These are phyloP conservation scores for Chunga burmeisteri DNA, from an alignment of 2,113 vertebrate genomes.

Conservation along the genomic window DNA sequence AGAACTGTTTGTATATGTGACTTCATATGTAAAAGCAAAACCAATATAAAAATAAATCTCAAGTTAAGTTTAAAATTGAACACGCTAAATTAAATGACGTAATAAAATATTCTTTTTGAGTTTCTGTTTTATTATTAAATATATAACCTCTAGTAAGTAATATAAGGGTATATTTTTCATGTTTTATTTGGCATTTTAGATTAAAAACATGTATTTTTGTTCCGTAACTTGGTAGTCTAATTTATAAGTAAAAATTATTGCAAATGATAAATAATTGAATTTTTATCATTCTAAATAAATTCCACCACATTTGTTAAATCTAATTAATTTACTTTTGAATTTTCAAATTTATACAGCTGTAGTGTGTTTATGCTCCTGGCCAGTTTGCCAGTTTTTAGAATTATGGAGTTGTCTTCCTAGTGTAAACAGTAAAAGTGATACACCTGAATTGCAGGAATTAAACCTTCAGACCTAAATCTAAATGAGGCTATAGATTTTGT, in stretches of 20 bases:
- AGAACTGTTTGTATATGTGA: constrained; percentile 24
- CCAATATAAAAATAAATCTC: constrained; percentile 29
- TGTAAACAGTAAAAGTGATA: not conserved
- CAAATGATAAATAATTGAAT: not conserved
- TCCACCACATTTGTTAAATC: not conserved
- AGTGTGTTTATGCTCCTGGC: not conserved
- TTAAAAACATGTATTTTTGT: not conserved
- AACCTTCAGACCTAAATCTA: constrained; percentile 6
- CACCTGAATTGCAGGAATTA: not conserved
- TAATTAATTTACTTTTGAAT: not conserved
- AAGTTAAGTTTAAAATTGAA: constrained; percentile 13
- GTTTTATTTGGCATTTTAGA: not conserved
- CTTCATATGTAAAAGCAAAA: constrained; percentile 29
- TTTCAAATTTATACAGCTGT: not conserved
- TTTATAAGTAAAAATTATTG: not conserved
- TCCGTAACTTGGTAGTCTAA: not conserved
- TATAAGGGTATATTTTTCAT: not conserved
- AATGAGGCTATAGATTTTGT: constrained; percentile 43
- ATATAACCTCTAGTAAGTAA: not conserved
- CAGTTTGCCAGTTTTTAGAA: not conserved
- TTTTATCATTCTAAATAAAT: not conserved
- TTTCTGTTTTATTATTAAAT: constrained; percentile 27
- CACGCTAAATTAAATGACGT: constrained; percentile 2
- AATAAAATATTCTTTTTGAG: not conserved
- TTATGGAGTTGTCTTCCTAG: not conserved